Evolutionary conservation across 2,113 vertebrate genomes (phyloP), one percentile per base, ranked within the genome.

Genomic region (Ceyx margarethae): DNA sequence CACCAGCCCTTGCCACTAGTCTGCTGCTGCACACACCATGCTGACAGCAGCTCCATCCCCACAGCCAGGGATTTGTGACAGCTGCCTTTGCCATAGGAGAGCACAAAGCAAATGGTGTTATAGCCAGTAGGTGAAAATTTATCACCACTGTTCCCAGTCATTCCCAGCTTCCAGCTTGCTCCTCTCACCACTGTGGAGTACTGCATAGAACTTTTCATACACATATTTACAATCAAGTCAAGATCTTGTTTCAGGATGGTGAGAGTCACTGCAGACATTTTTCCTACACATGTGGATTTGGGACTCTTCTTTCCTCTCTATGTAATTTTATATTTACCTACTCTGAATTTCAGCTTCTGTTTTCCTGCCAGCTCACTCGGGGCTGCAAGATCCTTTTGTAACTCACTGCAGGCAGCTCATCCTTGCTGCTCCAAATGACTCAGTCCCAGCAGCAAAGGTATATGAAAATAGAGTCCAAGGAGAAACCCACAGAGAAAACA

Each of bases 391-490:
- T 67, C 35, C 40, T 57, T 85, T 43, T 73, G 50, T 50, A 61
- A 9, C 33, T 58, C 2, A 1, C 28, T 80, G 50, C 67, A 66
- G 68, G 43, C 73, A 83, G 33, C 37, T 66, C 46, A 31, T 56
- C 74, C 40, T 81, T 21, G 0, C 65, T 89, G 60, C 65, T 89
- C 68, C 4, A 2, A 66, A 66, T 22, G 87, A 73, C 37, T 90
- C 37, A 2, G 60, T 42, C 28, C 46, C 53, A 81, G 20, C 46
- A 83, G 65, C 46, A 85, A 69, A 91, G 33, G 25, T 68, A 42
- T 0, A 0, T 35, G 69, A 68, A 53, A 87, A 57, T 2, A 2
- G 61, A 73, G 29, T 20, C 81, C 9, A 20, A 76, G 28, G 2
- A 5, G 54, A 81, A 96, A 92, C 71, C 22, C 45, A 69, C 72